phyloP scores from a whole-genome alignment of 2,888 invertebrate genomes.

The Drosophila lutescens region DNA sequence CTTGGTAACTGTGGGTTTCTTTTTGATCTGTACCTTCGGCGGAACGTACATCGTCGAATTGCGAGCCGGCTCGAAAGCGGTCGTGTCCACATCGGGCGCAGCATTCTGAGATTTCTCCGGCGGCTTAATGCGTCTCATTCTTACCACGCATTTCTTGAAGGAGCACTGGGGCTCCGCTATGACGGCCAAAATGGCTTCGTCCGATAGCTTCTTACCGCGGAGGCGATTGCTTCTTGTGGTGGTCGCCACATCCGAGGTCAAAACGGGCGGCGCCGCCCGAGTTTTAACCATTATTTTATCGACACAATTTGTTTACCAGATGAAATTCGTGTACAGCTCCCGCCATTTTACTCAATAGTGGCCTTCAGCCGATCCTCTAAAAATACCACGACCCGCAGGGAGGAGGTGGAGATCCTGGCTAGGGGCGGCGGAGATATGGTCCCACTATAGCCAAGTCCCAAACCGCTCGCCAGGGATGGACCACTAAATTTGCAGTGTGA shows the following conservation, averaged over 20 bases:
- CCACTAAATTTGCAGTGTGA: too few relatives aligned
- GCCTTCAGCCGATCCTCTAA: background rate
- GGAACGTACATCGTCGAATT: constrained; percentile 53
- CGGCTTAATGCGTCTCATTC: constrained; percentile 41
- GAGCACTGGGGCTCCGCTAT: background rate
- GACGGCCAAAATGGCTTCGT: background rate
- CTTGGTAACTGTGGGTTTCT: background rate
- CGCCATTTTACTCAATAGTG: constrained; percentile 3
- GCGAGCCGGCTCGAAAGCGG: constrained; percentile 45
- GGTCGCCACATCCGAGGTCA: too few relatives aligned
- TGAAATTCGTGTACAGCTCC: constrained; percentile 22
- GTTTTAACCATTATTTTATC: constrained; percentile 54
- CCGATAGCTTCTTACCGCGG: constrained; percentile 4
- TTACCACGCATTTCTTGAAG: constrained; percentile 46
- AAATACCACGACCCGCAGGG: background rate
- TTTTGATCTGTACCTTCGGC: background rate
- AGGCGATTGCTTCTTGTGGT: background rate
- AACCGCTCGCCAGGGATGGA: constrained; percentile 10
- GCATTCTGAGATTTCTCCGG: background rate
- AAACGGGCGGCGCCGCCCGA: background rate
- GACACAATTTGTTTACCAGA: constrained; percentile 2
- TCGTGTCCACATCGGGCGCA: background rate
- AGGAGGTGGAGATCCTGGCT: background rate
- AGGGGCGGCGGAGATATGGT: background rate
- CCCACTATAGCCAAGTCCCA: background rate